A percentile compares a stretch with the other conserved stretches of the same genome.
Evolutionary conservation across 2,888 invertebrate species (phyloP).

Genomic region (Epistrophe grossulariae): DNA sequence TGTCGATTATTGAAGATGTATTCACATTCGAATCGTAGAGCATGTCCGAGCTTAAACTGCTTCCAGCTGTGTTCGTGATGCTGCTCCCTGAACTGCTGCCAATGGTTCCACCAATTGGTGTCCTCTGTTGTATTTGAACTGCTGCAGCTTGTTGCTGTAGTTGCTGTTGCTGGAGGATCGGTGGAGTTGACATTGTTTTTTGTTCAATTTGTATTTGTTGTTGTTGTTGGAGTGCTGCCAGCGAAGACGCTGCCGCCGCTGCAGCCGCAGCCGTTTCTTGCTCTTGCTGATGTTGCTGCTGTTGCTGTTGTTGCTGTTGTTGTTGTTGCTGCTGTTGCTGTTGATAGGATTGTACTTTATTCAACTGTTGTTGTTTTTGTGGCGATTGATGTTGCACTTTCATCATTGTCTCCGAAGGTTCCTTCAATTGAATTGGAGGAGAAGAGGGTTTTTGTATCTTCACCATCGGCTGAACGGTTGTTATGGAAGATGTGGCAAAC

Average conservation of each 20-base stretch:
- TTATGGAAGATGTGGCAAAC: conserved; percentile 65
- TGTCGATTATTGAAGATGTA: conserved; percentile 83
- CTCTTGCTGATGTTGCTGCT: conserved; percentile 30
- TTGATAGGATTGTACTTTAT: conserved; percentile 74
- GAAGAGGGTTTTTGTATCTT: conserved; percentile 64
- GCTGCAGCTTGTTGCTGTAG: conserved; percentile 24
- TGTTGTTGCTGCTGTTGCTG: conserved; percentile 70
- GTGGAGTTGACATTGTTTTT: conserved; percentile 60
- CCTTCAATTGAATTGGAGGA: conserved; percentile 42
- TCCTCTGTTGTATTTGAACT: conserved; percentile 78
- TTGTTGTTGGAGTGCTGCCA: conserved; percentile 69
- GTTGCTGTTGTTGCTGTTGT: no score
- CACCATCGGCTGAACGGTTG: conserved; percentile 69
- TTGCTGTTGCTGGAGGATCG: conserved; percentile 72
- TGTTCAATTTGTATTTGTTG: conserved; percentile 70
- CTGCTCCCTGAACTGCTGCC: conserved; percentile 52
- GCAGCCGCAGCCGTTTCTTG: conserved; percentile 68
- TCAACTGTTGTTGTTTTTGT: conserved; percentile 74
- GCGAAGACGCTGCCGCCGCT: conserved; percentile 60
- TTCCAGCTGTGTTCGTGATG: conserved; percentile 70
- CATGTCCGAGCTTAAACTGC: conserved; percentile 77
- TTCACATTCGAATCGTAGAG: conserved; percentile 83
- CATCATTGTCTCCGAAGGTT: conserved; percentile 66
- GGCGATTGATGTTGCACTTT: conserved; percentile 74
- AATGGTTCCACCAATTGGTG: conserved; percentile 67